These are phyloP conservation scores for Gasteruption jaculator DNA, from an alignment of 2,888 invertebrate species.

Conservation along the genomic window DNA sequence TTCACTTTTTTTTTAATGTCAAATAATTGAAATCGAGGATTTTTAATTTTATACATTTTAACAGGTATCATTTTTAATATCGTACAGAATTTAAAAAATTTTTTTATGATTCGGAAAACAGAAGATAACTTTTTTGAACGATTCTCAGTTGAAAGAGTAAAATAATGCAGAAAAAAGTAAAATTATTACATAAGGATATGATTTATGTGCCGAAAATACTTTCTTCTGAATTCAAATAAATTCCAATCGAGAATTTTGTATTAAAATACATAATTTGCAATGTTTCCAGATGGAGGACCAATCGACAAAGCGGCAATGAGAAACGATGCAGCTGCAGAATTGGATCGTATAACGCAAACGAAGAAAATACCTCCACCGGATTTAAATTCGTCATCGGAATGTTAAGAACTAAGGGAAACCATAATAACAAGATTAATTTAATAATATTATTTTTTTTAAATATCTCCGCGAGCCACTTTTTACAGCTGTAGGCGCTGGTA, in stretches of 20 bases:
- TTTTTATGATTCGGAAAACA: no score
- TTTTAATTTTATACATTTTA: no score
- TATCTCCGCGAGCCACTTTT: no score
- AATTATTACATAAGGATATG: background rate
- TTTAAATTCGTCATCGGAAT: constrained; percentile 41
- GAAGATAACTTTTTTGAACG: no score
- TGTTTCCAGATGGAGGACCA: constrained; percentile 35
- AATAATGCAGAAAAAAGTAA: background rate
- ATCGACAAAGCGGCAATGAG: constrained; percentile 73
- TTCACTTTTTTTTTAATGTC: no score
- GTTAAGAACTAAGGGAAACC: constrained; percentile 33
- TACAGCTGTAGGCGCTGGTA: no score
- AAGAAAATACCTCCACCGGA: constrained; percentile 55
- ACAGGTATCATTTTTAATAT: no score
- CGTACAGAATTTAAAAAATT: no score
- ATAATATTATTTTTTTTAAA: no score
- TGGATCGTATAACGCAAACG: constrained; percentile 80
- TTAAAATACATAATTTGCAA: constrained; percentile 3
- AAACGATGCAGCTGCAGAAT: constrained; percentile 87
- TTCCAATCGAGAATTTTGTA: background rate
- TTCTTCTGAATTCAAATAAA: background rate
- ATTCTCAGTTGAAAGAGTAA: no score
- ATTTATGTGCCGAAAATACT: constrained; percentile 3
- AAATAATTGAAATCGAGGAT: no score
- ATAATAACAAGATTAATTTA: no score